These are phyloP conservation scores for Argyresthia albistria DNA, from an alignment of 2,888 invertebrate genomes.

Conservation along the genomic window DNA sequence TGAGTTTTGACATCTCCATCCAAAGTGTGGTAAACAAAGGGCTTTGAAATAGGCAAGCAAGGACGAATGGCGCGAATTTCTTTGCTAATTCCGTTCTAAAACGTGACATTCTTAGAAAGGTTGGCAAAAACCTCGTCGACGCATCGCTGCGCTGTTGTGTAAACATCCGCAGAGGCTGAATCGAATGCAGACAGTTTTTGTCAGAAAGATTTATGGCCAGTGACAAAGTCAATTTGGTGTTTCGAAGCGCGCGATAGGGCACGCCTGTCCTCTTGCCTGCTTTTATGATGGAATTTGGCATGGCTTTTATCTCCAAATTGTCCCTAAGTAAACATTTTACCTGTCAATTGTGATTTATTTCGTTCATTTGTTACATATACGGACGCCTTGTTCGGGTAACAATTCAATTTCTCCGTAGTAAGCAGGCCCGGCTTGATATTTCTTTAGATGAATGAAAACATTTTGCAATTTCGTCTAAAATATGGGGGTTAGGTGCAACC, in stretches of 20 bases:
- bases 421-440: background rate
- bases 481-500: background rate
- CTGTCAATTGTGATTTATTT: constrained; percentile 61
- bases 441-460: background rate
- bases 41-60: background rate
- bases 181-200: constrained; percentile 35
- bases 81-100: constrained; percentile 16
- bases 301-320: constrained; percentile 59
- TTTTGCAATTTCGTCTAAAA: background rate
- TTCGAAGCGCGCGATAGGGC: constrained; percentile 42
- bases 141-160: constrained; percentile 45
- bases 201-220: constrained; percentile 60
- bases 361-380: constrained; percentile 33
- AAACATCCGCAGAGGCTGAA: constrained; percentile 46
- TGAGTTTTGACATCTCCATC: constrained; percentile 27
- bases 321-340: constrained; percentile 60
- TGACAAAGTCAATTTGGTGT: constrained; percentile 70
- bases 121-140: constrained; percentile 24
- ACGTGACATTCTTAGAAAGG: constrained; percentile 28
- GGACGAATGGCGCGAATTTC: constrained; percentile 21
- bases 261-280: constrained; percentile 31
- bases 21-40: constrained; percentile 17
- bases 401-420: constrained; percentile 50
- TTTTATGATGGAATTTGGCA: constrained; percentile 52
- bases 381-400: constrained; percentile 21